phyloP scores from a whole-genome alignment of 1,140 invertebrate species.

The Aphelenchoides fujianensis region DNA sequence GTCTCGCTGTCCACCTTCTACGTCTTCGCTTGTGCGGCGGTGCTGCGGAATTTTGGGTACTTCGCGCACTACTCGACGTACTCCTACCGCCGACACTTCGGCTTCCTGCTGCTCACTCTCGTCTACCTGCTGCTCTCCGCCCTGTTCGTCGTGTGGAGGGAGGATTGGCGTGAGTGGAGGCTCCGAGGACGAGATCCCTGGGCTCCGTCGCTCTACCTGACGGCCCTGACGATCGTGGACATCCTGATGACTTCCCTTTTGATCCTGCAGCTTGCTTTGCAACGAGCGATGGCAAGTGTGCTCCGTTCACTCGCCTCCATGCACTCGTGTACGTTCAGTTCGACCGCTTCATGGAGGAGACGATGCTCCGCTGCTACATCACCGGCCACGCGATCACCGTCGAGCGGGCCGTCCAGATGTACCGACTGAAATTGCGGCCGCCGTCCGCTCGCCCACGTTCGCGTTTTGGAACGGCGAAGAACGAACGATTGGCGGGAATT shows the following conservation, averaged over 20 bases:
- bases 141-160: neutral
- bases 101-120: neutral
- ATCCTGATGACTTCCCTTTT: neutral
- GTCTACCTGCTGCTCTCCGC: neutral
- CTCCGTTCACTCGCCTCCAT: neutral
- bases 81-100: neutral
- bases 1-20: neutral
- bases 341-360: neutral
- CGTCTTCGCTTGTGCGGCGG: neutral
- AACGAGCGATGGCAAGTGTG: neutral
- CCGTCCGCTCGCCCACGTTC: neutral
- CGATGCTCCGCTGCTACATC: neutral
- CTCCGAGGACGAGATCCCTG: neutral
- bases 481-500: neutral
- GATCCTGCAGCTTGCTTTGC: neutral
- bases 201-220: neutral
- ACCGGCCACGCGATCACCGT: neutral
- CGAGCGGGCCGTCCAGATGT: neutral
- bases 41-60: neutral
- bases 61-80: neutral
- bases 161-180: neutral
- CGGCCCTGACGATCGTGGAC: neutral
- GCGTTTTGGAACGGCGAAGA: neutral
- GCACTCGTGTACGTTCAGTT: neutral
- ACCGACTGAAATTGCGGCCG: neutral